Conservation (phyloP, 2,888 invertebrate species). For the Pediacus dermestoides region DNA sequence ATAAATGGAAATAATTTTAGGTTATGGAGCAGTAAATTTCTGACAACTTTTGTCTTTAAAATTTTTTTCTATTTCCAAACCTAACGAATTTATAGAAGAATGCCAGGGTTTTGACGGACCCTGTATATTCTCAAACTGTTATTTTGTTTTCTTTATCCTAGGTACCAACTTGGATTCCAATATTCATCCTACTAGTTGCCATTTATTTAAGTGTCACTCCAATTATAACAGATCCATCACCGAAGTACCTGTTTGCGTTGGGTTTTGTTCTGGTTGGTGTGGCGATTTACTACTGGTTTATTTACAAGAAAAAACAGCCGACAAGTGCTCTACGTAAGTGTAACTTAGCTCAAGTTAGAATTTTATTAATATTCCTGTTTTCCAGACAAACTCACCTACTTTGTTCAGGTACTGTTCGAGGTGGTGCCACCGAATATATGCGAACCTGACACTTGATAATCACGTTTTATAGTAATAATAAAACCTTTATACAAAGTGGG, state of each 20-base stretch:
- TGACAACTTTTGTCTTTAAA: too few species aligned
- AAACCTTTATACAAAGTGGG: too few species aligned
- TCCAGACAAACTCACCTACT: slow-evolving; percentile 63
- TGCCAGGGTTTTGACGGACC: too few species aligned
- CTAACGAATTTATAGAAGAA: too few species aligned
- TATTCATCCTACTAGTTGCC: slow-evolving; percentile 67
- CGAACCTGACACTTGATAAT: slow-evolving; percentile 1
- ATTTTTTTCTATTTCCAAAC: too few species aligned
- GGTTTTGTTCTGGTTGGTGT: slow-evolving; percentile 68
- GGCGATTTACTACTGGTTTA: slow-evolving; percentile 69
- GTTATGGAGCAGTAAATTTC: too few species aligned
- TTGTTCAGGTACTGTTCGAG: slow-evolving; percentile 64
- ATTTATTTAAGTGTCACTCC: slow-evolving; percentile 72
- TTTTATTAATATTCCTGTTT: slow-evolving; percentile 30
- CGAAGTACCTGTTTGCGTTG: slow-evolving; percentile 73
- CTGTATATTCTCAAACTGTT: neutral
- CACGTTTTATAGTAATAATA: too few species aligned
- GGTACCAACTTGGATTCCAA: slow-evolving; percentile 70
- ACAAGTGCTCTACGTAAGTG: slow-evolving; percentile 59
- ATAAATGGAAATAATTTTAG: too few species aligned
- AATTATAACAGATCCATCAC: slow-evolving; percentile 69
- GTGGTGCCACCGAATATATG: slow-evolving; percentile 59
- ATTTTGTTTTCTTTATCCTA: slow-evolving; percentile 35
- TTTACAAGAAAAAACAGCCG: slow-evolving; percentile 66
- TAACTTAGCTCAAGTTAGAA: slow-evolving; percentile 8